Base-by-base conservation (phyloP, 30 jellyfish, hydroid and myxozoan species). In the Hydractinia echinata region DNA sequence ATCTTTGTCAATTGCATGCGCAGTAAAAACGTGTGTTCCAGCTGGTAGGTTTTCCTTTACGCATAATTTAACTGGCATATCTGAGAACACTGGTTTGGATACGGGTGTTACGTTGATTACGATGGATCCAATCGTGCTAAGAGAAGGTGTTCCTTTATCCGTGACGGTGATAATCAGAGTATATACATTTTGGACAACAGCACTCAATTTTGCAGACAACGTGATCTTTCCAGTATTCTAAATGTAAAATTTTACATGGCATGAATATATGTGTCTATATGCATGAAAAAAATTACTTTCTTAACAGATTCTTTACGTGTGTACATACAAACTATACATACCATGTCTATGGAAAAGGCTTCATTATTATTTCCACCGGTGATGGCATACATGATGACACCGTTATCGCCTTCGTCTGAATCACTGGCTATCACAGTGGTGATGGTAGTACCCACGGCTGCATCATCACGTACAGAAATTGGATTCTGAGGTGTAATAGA, bases 381-480 rank as follows among this genome's bases (percentile, higher is more conserved):
- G 50, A 88, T 67, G 53, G 87, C 10, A 83, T 58, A 88, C 77
- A 83, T 82, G 10, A 88, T 77, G 8, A 82, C 58, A 5, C 83
- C 96, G 20, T 71, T 64, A n/a, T 64, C 51, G 19, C 74, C 74
- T 64, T 64, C 74, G 18, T 64, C 74, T n/a, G 74, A 64, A 64
- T 91, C 98, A 18, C 74, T 91, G 11, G 98, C 98, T 52, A 9
- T 76, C 15, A 91, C 96, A 5, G 82, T 83, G 51, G 82, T 44
- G 16, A 91, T 96, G 16, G 61, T 18, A 7, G 87, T 61, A 48
- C 89, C 79, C 8, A 72, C 84, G 8, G 86, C 81, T 20, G 68
- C 66, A 39, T 80, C 62, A 83, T 91, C 98, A 4, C 81, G 55
- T 4, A 91, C 68, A 60, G 66, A 51, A 5, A 74, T 82, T 18